These are phyloP conservation scores for Sarcophaga variegata DNA, from an alignment of 2,888 invertebrate genomes.

Conservation along the genomic window DNA sequence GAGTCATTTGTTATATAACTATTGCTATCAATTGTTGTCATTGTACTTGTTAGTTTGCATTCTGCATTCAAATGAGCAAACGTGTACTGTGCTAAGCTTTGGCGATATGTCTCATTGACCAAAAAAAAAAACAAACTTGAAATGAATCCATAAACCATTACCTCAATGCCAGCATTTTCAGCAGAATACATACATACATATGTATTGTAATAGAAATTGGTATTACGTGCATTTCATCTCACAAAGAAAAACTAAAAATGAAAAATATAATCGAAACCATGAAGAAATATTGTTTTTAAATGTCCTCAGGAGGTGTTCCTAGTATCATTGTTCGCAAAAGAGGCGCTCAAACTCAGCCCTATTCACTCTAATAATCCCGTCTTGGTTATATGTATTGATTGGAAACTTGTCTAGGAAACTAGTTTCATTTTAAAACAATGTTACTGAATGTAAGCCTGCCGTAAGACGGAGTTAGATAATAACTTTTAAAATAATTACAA, in stretches of 20 bases:
- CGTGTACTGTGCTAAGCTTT: constrained; percentile 13
- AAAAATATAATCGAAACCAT: neutral
- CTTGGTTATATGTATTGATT: no score
- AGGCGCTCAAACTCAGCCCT: no score
- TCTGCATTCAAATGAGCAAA: constrained; percentile 56
- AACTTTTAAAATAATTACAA: no score
- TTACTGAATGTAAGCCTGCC: no score
- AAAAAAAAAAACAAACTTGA: neutral
- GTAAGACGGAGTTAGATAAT: no score
- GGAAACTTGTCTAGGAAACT: no score
- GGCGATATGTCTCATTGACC: constrained; percentile 4
- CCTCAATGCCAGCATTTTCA: neutral
- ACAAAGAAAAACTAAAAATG: neutral
- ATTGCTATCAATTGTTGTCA: constrained; percentile 58
- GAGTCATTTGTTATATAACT: constrained; percentile 59
- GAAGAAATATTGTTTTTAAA: neutral
- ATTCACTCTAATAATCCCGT: no score
- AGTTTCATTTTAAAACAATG: no score
- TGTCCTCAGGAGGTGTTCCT: no score
- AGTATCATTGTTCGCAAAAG: no score
- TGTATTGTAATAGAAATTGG: neutral
- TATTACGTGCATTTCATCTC: neutral
- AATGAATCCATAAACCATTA: neutral
- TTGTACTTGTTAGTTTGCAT: constrained; percentile 48
- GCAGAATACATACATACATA: no score